These are phyloP conservation scores for Helicolenus hilgendorfi DNA, from an alignment of 2,797 vertebrate species.

Conservation along the genomic window DNA sequence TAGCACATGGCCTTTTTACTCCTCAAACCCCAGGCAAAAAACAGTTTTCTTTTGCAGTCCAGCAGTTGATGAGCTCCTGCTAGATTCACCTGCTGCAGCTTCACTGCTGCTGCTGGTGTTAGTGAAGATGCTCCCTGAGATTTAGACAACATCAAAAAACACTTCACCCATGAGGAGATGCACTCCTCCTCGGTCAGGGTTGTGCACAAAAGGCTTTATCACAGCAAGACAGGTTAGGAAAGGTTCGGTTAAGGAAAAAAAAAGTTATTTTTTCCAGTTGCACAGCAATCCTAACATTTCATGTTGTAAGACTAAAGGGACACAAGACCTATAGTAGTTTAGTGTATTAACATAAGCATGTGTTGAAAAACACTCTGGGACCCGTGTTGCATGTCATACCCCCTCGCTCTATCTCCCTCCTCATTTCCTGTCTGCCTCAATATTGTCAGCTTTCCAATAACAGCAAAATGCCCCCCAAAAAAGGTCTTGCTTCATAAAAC, in stretches of 20 bases:
- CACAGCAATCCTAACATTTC: not conserved
- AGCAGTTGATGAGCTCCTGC: not conserved
- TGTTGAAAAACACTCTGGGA: not conserved
- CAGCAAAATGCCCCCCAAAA: not conserved
- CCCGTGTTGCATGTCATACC: not conserved
- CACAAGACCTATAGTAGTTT: not conserved
- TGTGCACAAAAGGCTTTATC: not conserved
- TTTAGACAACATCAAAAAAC: not conserved
- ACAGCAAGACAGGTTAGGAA: not conserved
- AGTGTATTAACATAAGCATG: not conserved
- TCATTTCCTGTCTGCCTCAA: not conserved
- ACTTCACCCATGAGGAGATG: not conserved
- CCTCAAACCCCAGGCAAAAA: not conserved
- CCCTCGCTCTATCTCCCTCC: not conserved
- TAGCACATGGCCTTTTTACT: not conserved
- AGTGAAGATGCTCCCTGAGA: conserved; percentile 11
- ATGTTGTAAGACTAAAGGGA: not conserved
- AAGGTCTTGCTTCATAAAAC: not conserved
- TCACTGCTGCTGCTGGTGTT: not conserved
- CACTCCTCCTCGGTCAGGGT: not conserved
- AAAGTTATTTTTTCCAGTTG: not conserved
- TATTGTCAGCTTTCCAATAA: not conserved
- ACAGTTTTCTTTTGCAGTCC: not conserved
- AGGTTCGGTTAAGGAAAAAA: not conserved
- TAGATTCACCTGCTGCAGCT: conserved; percentile 7